Base-by-base conservation (phyloP, 2,113 vertebrate genomes). In the Platysteira castanea region DNA sequence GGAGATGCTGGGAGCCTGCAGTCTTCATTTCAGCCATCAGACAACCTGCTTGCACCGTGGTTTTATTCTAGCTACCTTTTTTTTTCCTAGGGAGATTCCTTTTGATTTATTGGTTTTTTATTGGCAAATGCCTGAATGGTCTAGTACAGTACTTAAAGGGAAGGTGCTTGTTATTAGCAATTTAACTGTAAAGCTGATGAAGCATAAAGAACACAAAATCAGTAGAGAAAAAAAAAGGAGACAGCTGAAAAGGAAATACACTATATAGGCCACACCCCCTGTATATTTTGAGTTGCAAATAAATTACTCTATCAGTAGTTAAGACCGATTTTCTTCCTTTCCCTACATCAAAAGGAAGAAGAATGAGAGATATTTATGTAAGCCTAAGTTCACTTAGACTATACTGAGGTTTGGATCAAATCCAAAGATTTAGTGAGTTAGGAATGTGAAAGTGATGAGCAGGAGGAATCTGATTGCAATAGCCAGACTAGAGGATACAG, bases 1-100 rank as follows among this genome's bases (percentile, higher is more conserved):
- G 30, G n/a, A 85, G 19, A 39, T 67, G 7, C 19, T 35, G 61
- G 41, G 21, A 53, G 31, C 24, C 52, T 47, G 33, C 23, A 64
- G 28, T 18, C 69, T 78, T 65, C 10, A 31, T 44, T 73, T 75
- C 41, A 75, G 27, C 24, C 17, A 26, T 27, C 47, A 69, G 23
- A 74, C 16, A 68, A 54, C 23, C 23, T 71, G 22, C 33, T 79
- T 85, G 42, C 22, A 21, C 28, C 28, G 7, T 22, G 7, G 3
- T 26, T 92, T 77, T 85, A 13, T 13, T n/a, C 16, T 28, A 56
- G 12, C 7, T 76, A 30, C 5, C 8, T 44, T 61, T 63, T 33
- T 33, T 35, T 13, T 3, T 1, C 6, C 22, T 15, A 0, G 1
- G 6, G 8, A 42, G 27, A 44, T 81, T 67, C 8, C 8, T 30